These are phyloP conservation scores for Agonum fuliginosum DNA, from an alignment of 2,888 invertebrate genomes.

Conservation along the genomic window DNA sequence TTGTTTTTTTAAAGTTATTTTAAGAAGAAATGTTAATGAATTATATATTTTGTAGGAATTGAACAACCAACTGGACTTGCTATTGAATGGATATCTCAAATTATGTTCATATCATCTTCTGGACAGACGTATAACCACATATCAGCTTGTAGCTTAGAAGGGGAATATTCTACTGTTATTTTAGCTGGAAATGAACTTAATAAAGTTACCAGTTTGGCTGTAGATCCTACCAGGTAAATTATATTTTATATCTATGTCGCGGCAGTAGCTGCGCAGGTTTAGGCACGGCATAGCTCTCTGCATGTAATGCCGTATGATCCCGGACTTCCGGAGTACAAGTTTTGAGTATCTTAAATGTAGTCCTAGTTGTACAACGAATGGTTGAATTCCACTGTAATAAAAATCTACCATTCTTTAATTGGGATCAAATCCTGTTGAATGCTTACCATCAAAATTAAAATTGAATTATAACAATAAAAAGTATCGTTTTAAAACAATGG, in stretches of 20 bases:
- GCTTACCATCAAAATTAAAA: no score
- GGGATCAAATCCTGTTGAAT: no score
- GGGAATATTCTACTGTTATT: constrained; percentile 79
- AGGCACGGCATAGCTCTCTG: no score
- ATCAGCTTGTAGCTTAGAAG: constrained; percentile 82
- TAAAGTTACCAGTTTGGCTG: constrained; percentile 80
- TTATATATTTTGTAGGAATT: constrained; percentile 68
- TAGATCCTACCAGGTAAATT: constrained; percentile 76
- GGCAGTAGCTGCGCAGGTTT: neutral
- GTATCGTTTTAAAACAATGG: no score
- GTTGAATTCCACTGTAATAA: no score
- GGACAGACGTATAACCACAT: constrained; percentile 76
- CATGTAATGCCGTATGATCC: no score
- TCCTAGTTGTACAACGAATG: no score
- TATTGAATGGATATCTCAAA: constrained; percentile 87
- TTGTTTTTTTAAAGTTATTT: neutral
- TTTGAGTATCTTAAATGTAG: no score
- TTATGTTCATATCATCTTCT: constrained; percentile 83
- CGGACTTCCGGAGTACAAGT: no score
- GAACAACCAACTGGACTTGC: constrained; percentile 83
- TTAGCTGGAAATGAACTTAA: constrained; percentile 70
- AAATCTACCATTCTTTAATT: no score
- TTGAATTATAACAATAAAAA: no score
- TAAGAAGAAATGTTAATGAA: neutral
- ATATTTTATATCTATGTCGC: constrained; percentile 64